Conservation (phyloP, 2,888 invertebrate genomes). For the Chalcosyrphus nemorum region DNA sequence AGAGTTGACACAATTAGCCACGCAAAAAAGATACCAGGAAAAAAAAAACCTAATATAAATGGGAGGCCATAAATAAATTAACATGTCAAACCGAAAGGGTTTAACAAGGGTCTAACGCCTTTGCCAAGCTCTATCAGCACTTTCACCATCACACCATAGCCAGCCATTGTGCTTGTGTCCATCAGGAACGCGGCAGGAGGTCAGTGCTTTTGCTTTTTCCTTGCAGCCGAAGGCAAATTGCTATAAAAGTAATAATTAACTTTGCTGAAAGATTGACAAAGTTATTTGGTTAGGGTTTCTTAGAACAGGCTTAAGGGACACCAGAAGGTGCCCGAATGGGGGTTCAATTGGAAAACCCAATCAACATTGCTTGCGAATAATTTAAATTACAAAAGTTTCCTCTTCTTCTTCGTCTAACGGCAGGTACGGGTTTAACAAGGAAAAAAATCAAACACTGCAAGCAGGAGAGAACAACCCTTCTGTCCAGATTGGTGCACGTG, state of each 20-base stretch:
- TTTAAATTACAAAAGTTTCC: constrained; percentile 68
- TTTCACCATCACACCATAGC: not conserved
- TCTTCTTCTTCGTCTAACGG: no score
- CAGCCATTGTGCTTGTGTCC: no score
- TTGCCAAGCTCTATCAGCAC: constrained; percentile 11
- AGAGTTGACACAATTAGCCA: constrained; percentile 42
- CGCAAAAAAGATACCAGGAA: constrained; percentile 7
- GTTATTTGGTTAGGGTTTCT: constrained; percentile 36
- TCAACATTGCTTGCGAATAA: constrained; percentile 66
- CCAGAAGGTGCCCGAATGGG: not conserved
- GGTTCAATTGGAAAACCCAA: constrained; percentile 49
- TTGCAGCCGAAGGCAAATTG: not conserved
- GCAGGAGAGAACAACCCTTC: not conserved
- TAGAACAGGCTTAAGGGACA: constrained; percentile 17
- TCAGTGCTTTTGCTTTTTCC: constrained; percentile 4
- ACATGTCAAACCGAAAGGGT: constrained; percentile 62
- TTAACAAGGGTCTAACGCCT: constrained; percentile 44
- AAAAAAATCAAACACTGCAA: constrained; percentile 7
- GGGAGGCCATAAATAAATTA: constrained; percentile 62
- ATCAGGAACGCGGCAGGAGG: constrained; percentile 25
- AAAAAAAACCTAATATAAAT: constrained; percentile 14
- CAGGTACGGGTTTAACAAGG: constrained; percentile 37
- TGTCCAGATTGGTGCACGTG: no score
- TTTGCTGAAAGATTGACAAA: constrained; percentile 68
- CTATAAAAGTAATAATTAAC: constrained; percentile 62